A percentile compares a stretch with the other conserved stretches of the same genome.
Conservation (phyloP, 2,113 vertebrate genomes). For the Arizona elegans region DNA sequence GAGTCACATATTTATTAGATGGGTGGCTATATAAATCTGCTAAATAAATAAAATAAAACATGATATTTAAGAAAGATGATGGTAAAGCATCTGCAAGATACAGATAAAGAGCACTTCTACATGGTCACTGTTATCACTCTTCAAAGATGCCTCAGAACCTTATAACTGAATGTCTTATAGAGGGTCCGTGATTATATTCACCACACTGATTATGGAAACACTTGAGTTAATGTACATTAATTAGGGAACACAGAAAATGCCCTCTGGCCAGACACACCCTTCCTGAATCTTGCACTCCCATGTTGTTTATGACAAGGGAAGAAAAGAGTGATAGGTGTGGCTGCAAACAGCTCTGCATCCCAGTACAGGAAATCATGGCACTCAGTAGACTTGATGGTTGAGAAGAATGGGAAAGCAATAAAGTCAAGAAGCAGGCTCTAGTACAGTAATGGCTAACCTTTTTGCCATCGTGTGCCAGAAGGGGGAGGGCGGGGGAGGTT, state of each 20-base stretch:
- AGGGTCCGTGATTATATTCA: neutral
- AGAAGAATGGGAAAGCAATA: neutral
- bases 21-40: neutral
- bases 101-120: neutral
- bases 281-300: neutral
- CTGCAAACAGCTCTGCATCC: too few relatives aligned
- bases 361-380: neutral
- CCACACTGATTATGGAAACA: neutral
- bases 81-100: neutral
- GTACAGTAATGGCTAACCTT: too few relatives aligned
- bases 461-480: too few relatives aligned
- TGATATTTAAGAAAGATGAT: neutral
- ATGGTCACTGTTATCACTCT: neutral
- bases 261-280: neutral
- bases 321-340: neutral
- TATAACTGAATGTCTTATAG: neutral
- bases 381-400: neutral
- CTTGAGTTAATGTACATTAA: neutral
- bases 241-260: neutral
- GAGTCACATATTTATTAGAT: neutral
- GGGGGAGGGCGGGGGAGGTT: too few relatives aligned
- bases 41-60: neutral
- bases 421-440: neutral
- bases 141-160: neutral
- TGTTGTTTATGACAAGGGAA: neutral